These are phyloP conservation scores for Promerops cafer DNA, from an alignment of 2,113 vertebrate species.

Conservation along the genomic window DNA sequence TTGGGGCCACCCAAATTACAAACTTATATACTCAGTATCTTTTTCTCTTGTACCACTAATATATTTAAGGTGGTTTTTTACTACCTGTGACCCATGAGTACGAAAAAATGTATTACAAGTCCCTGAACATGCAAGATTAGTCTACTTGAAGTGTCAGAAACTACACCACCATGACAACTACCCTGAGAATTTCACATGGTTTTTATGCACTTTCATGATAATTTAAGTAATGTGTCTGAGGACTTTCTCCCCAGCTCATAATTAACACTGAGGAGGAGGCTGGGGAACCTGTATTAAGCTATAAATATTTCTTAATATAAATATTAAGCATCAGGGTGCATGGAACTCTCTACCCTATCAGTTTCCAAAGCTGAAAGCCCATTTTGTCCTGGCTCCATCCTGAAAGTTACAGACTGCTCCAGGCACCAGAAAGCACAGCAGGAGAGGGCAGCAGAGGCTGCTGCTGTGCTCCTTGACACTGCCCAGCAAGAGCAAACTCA, in stretches of 20 bases:
- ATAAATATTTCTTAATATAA: not conserved
- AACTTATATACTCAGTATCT: not conserved
- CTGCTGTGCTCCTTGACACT: not conserved
- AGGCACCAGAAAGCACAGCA: constrained; percentile 35
- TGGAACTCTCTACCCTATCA: not conserved
- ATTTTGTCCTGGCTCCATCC: not conserved
- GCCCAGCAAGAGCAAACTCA: not conserved
- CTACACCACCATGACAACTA: not conserved
- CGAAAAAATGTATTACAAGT: not conserved
- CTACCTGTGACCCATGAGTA: not conserved
- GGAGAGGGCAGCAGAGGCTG: constrained; percentile 62
- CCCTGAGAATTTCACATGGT: not conserved
- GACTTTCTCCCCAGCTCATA: not conserved
- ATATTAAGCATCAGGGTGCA: not conserved
- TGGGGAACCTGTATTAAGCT: not conserved
- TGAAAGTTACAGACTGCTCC: not conserved
- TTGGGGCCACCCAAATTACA: not conserved
- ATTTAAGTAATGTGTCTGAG: not conserved
- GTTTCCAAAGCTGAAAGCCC: not conserved
- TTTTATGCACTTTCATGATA: not conserved
- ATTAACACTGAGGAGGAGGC: not conserved
- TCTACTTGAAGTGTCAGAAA: not conserved
- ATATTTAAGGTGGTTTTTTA: not conserved
- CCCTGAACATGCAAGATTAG: not conserved
- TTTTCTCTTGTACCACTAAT: not conserved